phyloP scores from a whole-genome alignment of 2,113 vertebrate genomes.

The Tichodroma muraria region DNA sequence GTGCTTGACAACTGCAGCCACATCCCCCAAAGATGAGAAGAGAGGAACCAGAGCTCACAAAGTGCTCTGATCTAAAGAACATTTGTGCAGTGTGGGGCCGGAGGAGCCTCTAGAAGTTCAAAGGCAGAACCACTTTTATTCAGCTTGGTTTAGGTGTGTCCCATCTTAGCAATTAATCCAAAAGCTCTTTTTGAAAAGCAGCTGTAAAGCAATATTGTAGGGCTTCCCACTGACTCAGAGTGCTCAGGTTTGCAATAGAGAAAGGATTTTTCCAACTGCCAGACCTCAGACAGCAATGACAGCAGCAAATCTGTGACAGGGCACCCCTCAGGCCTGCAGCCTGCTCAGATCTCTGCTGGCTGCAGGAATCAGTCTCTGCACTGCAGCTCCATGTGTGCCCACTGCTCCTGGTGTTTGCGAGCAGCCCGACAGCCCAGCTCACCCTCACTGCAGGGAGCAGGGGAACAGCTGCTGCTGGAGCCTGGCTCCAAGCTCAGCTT shows the following conservation, averaged over 20 bases:
- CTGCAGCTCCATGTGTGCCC: neutral
- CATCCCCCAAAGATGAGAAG: neutral
- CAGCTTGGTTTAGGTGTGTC: neutral
- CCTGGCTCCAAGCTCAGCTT: neutral
- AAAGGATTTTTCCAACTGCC: neutral
- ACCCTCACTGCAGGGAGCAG: neutral
- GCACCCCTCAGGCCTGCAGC: neutral
- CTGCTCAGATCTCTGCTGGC: neutral
- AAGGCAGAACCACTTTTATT: neutral
- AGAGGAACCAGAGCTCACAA: neutral
- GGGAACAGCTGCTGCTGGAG: neutral
- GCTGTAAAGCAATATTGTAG: neutral
- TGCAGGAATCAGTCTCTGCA: neutral
- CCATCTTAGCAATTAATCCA: neutral
- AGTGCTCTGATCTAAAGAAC: neutral
- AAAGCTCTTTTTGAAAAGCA: neutral
- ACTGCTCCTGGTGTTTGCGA: neutral
- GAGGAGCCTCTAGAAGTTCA: neutral
- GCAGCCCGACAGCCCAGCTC: neutral
- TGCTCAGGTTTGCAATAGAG: neutral
- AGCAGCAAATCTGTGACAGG: neutral
- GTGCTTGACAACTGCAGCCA: neutral
- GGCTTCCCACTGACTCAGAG: neutral
- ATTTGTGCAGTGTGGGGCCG: neutral
- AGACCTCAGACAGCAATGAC: neutral